These are phyloP conservation scores for Episyrphus balteatus DNA, from an alignment of 1,140 invertebrate species.

Conservation along the genomic window DNA sequence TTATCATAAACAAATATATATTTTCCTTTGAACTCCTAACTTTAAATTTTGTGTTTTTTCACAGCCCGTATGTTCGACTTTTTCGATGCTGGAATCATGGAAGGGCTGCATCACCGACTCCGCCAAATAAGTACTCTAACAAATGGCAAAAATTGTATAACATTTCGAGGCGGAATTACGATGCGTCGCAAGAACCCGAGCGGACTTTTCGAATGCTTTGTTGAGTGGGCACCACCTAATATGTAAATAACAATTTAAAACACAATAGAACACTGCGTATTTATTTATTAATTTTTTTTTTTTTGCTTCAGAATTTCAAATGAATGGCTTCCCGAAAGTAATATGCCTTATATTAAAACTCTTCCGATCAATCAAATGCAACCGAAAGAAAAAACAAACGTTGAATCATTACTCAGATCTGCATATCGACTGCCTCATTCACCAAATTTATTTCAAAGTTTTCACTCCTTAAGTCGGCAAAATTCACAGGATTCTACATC, in stretches of 20 bases:
- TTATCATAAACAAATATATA: no score
- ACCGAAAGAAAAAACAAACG: constrained; percentile 26
- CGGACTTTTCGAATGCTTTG: constrained; percentile 26
- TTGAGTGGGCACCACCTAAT: constrained; percentile 31
- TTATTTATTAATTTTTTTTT: constrained; percentile 1
- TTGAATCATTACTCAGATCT: constrained; percentile 26
- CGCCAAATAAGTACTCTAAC: constrained; percentile 47
- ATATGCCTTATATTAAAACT: constrained; percentile 24
- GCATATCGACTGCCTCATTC: constrained; percentile 29
- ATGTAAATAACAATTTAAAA: constrained; percentile 15
- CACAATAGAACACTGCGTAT: neutral
- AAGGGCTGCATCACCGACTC: constrained; percentile 63
- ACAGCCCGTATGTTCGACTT: constrained; percentile 74
- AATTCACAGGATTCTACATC: neutral
- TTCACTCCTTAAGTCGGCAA: constrained; percentile 20
- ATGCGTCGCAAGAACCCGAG: constrained; percentile 23
- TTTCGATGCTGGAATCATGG: constrained; percentile 79
- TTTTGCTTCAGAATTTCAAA: constrained; percentile 17
- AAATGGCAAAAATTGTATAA: constrained; percentile 26
- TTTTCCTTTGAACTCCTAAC: neutral
- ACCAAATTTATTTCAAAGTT: constrained; percentile 26
- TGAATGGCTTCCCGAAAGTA: constrained; percentile 30
- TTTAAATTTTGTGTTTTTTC: constrained; percentile 10
- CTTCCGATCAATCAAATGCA: constrained; percentile 32
- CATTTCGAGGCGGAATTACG: constrained; percentile 27